phyloP scores from a whole-genome alignment of 2,888 invertebrate species.

The Julus scanicus region DNA sequence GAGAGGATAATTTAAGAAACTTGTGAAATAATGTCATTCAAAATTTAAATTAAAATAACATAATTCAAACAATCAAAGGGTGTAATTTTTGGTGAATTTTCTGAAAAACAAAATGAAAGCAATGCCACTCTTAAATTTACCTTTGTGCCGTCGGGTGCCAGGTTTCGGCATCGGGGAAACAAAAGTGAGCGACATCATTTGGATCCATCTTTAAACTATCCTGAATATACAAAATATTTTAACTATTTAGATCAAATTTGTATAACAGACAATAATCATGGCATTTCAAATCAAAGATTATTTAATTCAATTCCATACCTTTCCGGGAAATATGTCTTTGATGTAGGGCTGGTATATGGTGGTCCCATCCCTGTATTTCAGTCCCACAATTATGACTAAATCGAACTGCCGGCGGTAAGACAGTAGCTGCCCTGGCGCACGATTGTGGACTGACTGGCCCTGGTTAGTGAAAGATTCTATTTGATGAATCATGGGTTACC shows the following conservation, averaged over 20 bases:
- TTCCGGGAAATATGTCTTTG: slow-evolving; percentile 76
- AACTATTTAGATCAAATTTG: neutral
- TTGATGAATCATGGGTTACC: no score
- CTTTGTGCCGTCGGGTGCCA: slow-evolving; percentile 65
- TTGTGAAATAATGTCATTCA: no score
- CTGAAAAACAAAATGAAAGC: neutral
- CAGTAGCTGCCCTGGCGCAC: neutral
- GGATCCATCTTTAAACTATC: slow-evolving; percentile 69
- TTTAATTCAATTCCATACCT: slow-evolving; percentile 68
- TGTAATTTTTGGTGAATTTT: neutral
- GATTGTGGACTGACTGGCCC: slow-evolving; percentile 52
- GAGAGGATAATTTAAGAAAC: no score
- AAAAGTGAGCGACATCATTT: slow-evolving; percentile 77
- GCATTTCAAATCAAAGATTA: neutral
- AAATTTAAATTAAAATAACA: no score
- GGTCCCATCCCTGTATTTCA: slow-evolving; percentile 70
- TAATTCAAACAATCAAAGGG: no score
- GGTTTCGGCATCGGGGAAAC: slow-evolving; percentile 79
- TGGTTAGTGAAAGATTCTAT: neutral
- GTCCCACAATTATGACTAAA: slow-evolving; percentile 76
- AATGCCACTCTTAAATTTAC: slow-evolving; percentile 21
- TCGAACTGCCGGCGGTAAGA: slow-evolving; percentile 70
- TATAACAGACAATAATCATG: neutral
- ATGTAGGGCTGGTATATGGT: slow-evolving; percentile 73
- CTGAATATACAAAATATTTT: slow-evolving; percentile 51